These are phyloP conservation scores for Andricus grossulariae DNA, from an alignment of 1,140 invertebrate genomes.

Conservation along the genomic window DNA sequence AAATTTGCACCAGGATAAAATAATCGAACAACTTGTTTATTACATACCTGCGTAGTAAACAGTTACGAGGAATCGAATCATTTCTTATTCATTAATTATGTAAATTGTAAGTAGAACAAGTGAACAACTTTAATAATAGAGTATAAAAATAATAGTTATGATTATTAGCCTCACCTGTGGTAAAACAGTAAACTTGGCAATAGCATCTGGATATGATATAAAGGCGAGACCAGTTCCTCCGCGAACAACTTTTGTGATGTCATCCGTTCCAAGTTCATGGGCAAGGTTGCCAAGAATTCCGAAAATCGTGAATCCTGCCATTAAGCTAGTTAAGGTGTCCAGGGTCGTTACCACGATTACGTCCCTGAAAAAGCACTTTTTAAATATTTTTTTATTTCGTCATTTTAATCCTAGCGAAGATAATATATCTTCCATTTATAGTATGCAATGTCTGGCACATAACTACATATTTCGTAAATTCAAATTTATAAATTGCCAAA, in stretches of 20 bases:
- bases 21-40: too few species aligned
- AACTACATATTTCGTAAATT: too few species aligned
- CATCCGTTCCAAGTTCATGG: slow-evolving; percentile 77
- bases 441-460: too few species aligned
- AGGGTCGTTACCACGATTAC: slow-evolving; percentile 83
- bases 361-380: slow-evolving; percentile 74
- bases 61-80: too few species aligned
- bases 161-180: slow-evolving; percentile 79
- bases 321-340: slow-evolving; percentile 85
- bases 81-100: neutral
- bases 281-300: slow-evolving; percentile 85
- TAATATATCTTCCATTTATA: too few species aligned
- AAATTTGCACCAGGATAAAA: too few species aligned
- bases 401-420: neutral
- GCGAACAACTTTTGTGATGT: slow-evolving; percentile 78
- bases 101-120: slow-evolving; percentile 11
- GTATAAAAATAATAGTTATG: neutral
- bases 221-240: slow-evolving; percentile 87
- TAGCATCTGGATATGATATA: slow-evolving; percentile 92
- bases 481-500: too few species aligned
- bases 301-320: slow-evolving; percentile 89
- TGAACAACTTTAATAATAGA: neutral
- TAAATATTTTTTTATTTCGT: neutral
- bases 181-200: slow-evolving; percentile 85
- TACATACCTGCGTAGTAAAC: too few species aligned